phyloP scores from a whole-genome alignment of 1,140 invertebrate species.

The Drosophila albomicans region DNA sequence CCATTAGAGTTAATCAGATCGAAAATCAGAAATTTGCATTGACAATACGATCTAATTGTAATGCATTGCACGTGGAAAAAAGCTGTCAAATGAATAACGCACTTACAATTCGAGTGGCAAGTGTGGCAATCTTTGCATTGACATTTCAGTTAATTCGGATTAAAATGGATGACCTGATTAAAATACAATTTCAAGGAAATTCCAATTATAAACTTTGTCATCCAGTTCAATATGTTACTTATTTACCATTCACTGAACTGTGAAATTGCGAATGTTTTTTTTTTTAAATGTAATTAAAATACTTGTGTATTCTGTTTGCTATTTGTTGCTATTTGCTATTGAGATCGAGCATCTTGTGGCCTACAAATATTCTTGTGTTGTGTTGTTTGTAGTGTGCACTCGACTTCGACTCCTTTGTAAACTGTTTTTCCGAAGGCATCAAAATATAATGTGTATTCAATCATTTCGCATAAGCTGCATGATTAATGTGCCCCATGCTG shows the following conservation, averaged over 20 bases:
- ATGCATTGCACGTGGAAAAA: slow-evolving; percentile 1
- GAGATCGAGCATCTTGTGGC: slow-evolving; percentile 12
- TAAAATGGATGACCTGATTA: slow-evolving; percentile 6
- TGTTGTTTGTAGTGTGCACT: slow-evolving; percentile 13
- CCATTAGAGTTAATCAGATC: too few species aligned
- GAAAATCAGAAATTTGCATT: not conserved
- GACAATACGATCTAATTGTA: not conserved
- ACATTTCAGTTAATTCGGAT: slow-evolving; percentile 1
- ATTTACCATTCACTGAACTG: slow-evolving; percentile 20
- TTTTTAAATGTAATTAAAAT: slow-evolving; percentile 10
- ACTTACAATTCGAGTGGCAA: not conserved
- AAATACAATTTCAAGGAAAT: slow-evolving; percentile 24
- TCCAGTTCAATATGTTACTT: slow-evolving; percentile 20
- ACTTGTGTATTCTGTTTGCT: slow-evolving; percentile 36
- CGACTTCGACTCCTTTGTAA: slow-evolving; percentile 6
- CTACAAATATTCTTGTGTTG: not conserved
- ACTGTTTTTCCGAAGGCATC: slow-evolving; percentile 17
- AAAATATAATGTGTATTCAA: slow-evolving; percentile 65
- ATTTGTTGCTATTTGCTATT: slow-evolving; percentile 26
- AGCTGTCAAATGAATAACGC: not conserved
- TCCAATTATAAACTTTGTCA: slow-evolving; percentile 27
- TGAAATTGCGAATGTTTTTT: slow-evolving; percentile 13
- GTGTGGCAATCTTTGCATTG: not conserved
- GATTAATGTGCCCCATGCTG: slow-evolving; percentile 60
- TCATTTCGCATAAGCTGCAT: slow-evolving; percentile 71